phyloP scores from a whole-genome alignment of 1,140 invertebrate genomes.

The Melitaea cinxia region DNA sequence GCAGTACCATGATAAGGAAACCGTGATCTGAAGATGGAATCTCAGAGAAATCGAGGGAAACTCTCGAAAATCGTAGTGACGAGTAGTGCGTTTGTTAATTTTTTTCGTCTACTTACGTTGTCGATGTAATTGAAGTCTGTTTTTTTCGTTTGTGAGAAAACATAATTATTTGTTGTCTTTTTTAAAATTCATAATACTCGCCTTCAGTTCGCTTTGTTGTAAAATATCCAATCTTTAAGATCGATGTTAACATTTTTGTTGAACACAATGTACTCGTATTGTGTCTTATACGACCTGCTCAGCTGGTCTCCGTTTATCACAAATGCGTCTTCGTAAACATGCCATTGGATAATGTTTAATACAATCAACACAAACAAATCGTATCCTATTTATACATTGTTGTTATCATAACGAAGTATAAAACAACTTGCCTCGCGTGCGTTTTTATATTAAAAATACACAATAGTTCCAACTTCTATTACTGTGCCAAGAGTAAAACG shows the following conservation, averaged over 20 bases:
- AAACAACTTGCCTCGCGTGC: not conserved
- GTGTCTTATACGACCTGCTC: not conserved
- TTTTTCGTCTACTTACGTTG: too few species aligned
- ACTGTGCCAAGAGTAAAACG: not conserved
- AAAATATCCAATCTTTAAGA: not conserved
- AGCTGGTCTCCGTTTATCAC: not conserved
- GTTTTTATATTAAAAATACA: not conserved
- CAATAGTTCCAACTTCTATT: not conserved
- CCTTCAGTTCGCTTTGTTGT: not conserved
- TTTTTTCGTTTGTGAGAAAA: too few species aligned
- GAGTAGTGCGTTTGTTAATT: too few species aligned
- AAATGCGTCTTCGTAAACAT: not conserved
- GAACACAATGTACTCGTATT: not conserved
- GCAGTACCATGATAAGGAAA: too few species aligned
- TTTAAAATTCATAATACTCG: too few species aligned
- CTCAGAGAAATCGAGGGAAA: too few species aligned
- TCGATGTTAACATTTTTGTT: not conserved
- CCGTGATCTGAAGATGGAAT: too few species aligned
- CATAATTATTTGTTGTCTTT: too few species aligned
- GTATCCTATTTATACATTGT: slow-evolving; percentile 9
- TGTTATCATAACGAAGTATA: not conserved
- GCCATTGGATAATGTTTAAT: not conserved
- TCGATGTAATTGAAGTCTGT: too few species aligned
- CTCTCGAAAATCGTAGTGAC: too few species aligned
- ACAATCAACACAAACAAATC: not conserved